These are phyloP conservation scores for Drosophila aff. DNA, from an alignment of 1,140 invertebrate species.

Conservation along the genomic window DNA sequence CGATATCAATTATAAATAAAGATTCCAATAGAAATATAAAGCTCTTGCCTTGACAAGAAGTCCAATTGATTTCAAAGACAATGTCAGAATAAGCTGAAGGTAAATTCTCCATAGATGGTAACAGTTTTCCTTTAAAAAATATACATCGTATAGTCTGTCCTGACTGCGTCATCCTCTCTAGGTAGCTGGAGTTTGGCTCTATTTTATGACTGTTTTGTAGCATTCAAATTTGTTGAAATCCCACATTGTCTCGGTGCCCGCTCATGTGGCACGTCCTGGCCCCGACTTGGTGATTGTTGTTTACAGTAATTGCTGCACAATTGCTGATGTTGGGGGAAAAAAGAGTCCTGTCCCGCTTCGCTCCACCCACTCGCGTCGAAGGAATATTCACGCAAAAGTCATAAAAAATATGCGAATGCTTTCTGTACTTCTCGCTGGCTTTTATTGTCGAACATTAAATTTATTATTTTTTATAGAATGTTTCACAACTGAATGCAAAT, in stretches of 20 bases:
- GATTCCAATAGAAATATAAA: background rate
- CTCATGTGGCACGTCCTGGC: slow-evolving; percentile 42
- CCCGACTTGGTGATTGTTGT: slow-evolving; percentile 71
- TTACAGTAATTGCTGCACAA: slow-evolving; percentile 79
- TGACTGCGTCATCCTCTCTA: slow-evolving; percentile 2
- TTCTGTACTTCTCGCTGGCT: slow-evolving; percentile 40
- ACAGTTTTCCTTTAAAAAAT: background rate
- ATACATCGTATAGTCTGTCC: background rate
- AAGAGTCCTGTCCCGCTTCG: slow-evolving; percentile 24
- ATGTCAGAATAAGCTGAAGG: background rate
- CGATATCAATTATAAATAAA: background rate
- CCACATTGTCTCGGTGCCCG: slow-evolving; percentile 53
- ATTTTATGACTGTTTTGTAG: slow-evolving; percentile 50
- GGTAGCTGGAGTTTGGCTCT: slow-evolving; percentile 23
- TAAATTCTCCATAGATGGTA: background rate
- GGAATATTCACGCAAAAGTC: slow-evolving; percentile 72
- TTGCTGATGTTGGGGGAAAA: slow-evolving; percentile 52
- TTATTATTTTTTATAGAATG: slow-evolving; percentile 83
- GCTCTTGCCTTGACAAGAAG: background rate
- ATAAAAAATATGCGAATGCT: slow-evolving; percentile 78
- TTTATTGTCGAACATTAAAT: slow-evolving; percentile 81
- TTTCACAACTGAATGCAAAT: slow-evolving; percentile 83
- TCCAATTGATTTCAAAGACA: background rate
- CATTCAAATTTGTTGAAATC: slow-evolving; percentile 25
- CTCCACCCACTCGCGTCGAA: slow-evolving; percentile 9